phyloP scores from a whole-genome alignment of 2,888 invertebrate genomes.

The Thysanoteuthis rhombus region DNA sequence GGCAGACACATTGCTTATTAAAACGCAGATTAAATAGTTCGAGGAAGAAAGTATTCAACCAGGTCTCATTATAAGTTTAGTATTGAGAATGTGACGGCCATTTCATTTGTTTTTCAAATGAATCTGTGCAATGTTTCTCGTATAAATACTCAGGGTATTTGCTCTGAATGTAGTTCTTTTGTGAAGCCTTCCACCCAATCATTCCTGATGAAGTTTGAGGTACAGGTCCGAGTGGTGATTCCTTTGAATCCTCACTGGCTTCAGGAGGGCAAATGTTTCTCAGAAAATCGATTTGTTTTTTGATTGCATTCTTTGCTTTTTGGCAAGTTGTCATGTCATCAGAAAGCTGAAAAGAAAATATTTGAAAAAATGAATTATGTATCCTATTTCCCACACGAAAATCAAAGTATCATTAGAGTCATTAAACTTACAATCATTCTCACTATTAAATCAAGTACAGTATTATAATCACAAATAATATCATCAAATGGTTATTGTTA shows the following conservation, averaged over 20 bases:
- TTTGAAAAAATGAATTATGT: too few relatives aligned
- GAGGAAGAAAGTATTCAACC: too few relatives aligned
- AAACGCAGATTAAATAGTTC: too few relatives aligned
- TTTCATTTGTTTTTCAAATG: conserved; percentile 12
- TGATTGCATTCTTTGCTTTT: background rate
- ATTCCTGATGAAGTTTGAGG: background rate
- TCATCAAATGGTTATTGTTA: too few relatives aligned
- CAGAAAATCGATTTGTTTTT: background rate
- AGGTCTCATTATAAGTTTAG: too few relatives aligned
- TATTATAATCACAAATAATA: too few relatives aligned
- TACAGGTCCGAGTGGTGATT: background rate
- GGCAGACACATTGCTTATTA: too few relatives aligned
- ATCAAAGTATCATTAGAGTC: too few relatives aligned
- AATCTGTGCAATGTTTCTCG: background rate
- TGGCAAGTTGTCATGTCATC: background rate
- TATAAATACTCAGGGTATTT: background rate
- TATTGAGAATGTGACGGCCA: background rate
- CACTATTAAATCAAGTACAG: too few relatives aligned
- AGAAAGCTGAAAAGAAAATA: background rate
- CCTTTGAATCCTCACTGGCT: background rate
- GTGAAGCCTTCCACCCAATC: background rate
- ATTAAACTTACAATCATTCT: too few relatives aligned
- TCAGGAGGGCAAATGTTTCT: background rate
- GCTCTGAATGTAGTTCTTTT: background rate
- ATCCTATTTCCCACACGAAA: too few relatives aligned